These are phyloP conservation scores for Argyrosomus regius DNA, from an alignment of 2,797 vertebrate species.

Conservation along the genomic window DNA sequence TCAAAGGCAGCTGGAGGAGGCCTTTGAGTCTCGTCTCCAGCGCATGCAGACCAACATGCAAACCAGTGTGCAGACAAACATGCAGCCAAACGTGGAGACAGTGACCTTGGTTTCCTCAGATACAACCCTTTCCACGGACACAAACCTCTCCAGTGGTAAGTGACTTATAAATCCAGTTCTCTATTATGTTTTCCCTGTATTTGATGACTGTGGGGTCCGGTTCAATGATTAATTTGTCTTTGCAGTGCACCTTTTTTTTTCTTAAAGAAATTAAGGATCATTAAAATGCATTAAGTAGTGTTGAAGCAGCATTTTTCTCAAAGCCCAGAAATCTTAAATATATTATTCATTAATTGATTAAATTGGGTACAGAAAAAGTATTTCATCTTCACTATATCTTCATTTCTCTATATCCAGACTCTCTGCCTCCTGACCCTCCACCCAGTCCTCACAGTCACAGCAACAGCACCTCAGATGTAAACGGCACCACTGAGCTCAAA, in stretches of 20 bases:
- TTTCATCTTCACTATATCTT: not conserved
- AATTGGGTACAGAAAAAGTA: not conserved
- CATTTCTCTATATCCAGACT: slow-evolving; percentile 53
- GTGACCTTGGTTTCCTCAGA: slow-evolving; percentile 53
- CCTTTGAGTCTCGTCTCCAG: slow-evolving; percentile 82
- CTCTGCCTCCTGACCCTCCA: slow-evolving; percentile 43
- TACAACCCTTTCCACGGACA: slow-evolving; percentile 41
- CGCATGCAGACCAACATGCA: slow-evolving; percentile 71
- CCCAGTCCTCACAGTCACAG: slow-evolving; percentile 37
- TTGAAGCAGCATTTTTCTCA: not conserved
- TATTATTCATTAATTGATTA: not conserved
- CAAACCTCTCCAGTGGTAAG: slow-evolving; percentile 58
- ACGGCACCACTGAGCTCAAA: slow-evolving; percentile 22
- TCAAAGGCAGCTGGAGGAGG: slow-evolving; percentile 84
- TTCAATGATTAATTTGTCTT: not conserved
- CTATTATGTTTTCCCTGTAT: not conserved
- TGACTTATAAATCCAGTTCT: not conserved
- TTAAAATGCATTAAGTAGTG: slow-evolving; percentile 16
- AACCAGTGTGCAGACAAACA: slow-evolving; percentile 20
- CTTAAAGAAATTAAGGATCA: not conserved
- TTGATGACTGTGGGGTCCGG: not conserved
- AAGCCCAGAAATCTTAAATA: not conserved
- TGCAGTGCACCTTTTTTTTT: not conserved
- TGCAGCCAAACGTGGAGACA: slow-evolving; percentile 32
- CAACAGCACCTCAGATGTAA: slow-evolving; percentile 54